Evolutionary conservation across 2,113 vertebrate species (phyloP), one percentile per base, ranked within the genome.

Genomic region (Canis aureus): DNA sequence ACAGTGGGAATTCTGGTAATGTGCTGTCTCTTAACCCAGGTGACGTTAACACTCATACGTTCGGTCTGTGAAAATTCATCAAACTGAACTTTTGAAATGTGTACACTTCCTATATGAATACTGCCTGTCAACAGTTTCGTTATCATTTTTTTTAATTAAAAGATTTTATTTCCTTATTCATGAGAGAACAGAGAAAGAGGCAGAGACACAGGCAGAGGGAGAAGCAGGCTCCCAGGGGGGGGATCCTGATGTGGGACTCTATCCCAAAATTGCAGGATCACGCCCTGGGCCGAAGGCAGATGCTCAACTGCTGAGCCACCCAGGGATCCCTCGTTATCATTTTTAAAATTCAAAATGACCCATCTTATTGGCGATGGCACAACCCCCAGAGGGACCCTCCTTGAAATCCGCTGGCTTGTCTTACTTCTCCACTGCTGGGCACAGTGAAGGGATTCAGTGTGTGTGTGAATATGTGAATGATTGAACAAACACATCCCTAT

Each of bases 331-430:
- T 51, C 59, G 22, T 59, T 60, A 66, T 60, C 15, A 16, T 67
- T 92, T 73, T 86, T 60, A 67, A 9, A 71, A 15, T 89, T 94
- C 49, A 82, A 69, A 82, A 89, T 92, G 25, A 67, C 12, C 86
- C 49, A 2, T 35, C 49, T 76, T 29, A 9, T 6, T 17, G 17
- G 55, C 32, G 32, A 49, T 19, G 64, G 19, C 38, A 29, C 78
- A 78, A 19, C 17, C 62, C 51, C 8, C 8, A 2, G 8, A 89
- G 17, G 60, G 13, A 49, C 19, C 27, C 49, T 76, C 12, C 32
- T 38, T 79, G 29, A 79, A 91, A 79, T 25, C 20, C 13, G 5
- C 7, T 86, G 20, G 19, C 19, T 84, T 74, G 16, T 64, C 35
- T 83, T 76, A 49, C 3, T 43, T 67, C 11, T 66, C 32, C 57